phyloP scores from a whole-genome alignment of 2,797 vertebrate species.

The Pangasius djambal region DNA sequence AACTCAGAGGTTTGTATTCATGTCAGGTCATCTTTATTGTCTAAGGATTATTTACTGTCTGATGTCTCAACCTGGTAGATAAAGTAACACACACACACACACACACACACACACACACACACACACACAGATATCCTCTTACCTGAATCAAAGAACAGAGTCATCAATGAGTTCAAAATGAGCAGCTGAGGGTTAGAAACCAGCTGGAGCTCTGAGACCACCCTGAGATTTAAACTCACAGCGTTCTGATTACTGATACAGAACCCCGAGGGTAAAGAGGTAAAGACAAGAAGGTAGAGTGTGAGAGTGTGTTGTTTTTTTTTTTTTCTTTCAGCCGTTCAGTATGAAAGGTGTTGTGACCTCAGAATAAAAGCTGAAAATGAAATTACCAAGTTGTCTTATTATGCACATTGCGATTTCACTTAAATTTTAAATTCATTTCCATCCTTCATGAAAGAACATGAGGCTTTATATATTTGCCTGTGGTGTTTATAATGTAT shows the following conservation, averaged over 20 bases:
- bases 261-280: background rate
- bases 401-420: background rate
- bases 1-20: background rate
- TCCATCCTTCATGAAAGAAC: background rate
- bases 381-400: background rate
- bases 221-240: background rate
- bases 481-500: background rate
- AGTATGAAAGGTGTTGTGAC: background rate
- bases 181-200: background rate
- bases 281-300: background rate
- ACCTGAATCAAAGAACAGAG: background rate
- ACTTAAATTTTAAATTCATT: background rate
- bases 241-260: no score
- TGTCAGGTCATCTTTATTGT: background rate
- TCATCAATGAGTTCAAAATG: background rate
- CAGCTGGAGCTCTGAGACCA: background rate
- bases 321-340: background rate
- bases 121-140: background rate
- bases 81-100: background rate
- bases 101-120: background rate
- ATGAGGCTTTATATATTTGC: background rate
- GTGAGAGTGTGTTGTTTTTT: background rate
- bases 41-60: constrained; percentile 1
- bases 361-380: background rate
- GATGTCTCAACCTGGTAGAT: background rate